phyloP scores from a whole-genome alignment of 2,888 invertebrate genomes.

The Sylvicola cinctus region DNA sequence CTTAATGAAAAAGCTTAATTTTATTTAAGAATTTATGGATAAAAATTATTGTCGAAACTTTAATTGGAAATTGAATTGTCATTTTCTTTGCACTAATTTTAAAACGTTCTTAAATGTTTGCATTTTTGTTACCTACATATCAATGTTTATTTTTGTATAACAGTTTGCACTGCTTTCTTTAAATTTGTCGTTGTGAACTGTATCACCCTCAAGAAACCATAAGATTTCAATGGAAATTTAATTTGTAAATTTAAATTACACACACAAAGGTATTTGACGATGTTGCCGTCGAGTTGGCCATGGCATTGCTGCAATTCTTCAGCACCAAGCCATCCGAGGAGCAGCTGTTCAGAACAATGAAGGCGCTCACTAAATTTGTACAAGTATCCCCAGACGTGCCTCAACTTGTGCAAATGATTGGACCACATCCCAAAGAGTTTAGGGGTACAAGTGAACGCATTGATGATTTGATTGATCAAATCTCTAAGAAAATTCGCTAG shows the following conservation, averaged over 20 bases:
- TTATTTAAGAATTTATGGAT: too few relatives aligned
- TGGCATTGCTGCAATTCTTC: conserved; percentile 80
- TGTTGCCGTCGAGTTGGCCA: conserved; percentile 74
- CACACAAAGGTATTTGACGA: conserved; percentile 95
- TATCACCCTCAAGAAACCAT: neutral
- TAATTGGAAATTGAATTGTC: too few relatives aligned
- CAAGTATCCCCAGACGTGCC: conserved; percentile 59
- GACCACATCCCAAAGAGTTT: conserved; percentile 67
- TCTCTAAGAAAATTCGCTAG: conserved; percentile 41
- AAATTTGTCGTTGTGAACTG: too few relatives aligned
- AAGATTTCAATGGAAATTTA: conserved; percentile 20
- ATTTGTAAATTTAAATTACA: too few relatives aligned
- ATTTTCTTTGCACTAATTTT: too few relatives aligned
- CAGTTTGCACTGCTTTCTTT: too few relatives aligned
- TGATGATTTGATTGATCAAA: conserved; percentile 59
- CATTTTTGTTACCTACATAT: too few relatives aligned
- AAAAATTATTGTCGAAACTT: too few relatives aligned
- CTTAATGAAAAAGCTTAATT: too few relatives aligned
- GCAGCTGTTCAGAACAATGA: conserved; percentile 55
- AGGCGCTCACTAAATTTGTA: conserved; percentile 42
- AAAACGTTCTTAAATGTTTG: too few relatives aligned
- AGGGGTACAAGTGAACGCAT: conserved; percentile 60
- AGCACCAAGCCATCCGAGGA: conserved; percentile 61
- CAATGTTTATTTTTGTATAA: too few relatives aligned
- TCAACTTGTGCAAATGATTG: conserved; percentile 76